Base-by-base conservation (phyloP, 2,113 vertebrate species). In the Sigmodon hispidus region DNA sequence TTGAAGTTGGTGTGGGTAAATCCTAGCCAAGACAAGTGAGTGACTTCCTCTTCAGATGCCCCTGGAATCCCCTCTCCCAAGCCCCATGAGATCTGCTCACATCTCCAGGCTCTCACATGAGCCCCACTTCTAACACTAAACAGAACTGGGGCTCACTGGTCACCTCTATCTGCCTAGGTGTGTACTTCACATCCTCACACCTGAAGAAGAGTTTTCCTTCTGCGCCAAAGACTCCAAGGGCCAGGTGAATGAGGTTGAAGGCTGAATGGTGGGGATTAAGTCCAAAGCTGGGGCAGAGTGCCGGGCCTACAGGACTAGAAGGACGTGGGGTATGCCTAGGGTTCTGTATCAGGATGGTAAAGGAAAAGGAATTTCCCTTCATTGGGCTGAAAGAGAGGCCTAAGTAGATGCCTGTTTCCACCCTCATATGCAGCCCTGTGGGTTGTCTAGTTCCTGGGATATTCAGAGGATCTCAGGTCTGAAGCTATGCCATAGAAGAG, bases 1-100 rank as follows among this genome's bases (percentile, higher is more conserved):
- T 97, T 99, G 97, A 98, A 98, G 97, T 97, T 98, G 43, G 96
- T 99, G 29, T 99, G 98, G 98, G 93, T 98, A 52, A 97, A 98
- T 16, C 93, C 94, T 43, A 0, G 77, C 89, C 79, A 79, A 73
- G 3, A 97, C 69, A 10, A 52, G 98, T 99, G 75, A 98, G 98
- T 95, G 4, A 0, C 12, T 36, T 73, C 22, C 31, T 40, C 52
- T 29, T 50, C 50, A 4, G 7, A 12, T 6, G 12, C 7, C 40
- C 67, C 11, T 1, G 7, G 8, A 21, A 21, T 57, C 36, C 50
- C 69, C 55, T 91, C 73, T n/a, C 70, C 34, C 10, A n/a, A 7
- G 73, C 81, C 24, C 61, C 9, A 0, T 24, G 92, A n/a, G 31
- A 21, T 10, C 40, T 52, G 57, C 50, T 77, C 6, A 2, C 24